These are phyloP conservation scores for Bugula neritina DNA, from an alignment of 2,888 invertebrate species.

Conservation along the genomic window DNA sequence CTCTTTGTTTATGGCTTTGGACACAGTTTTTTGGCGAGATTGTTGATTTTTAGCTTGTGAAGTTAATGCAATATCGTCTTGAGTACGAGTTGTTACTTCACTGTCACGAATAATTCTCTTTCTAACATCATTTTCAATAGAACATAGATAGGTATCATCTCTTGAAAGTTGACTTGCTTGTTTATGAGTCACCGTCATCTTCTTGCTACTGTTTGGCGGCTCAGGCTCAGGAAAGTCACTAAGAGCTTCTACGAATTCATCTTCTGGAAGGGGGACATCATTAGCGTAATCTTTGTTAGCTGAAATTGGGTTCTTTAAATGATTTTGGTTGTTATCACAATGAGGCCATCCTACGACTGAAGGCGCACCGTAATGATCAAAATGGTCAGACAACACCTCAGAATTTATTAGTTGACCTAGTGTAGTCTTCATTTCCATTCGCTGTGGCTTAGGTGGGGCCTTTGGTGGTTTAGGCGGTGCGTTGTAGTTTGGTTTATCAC, in stretches of 20 bases:
- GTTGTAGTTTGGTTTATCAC: not conserved
- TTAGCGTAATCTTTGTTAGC: not conserved
- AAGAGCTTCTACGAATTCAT: constrained; percentile 23
- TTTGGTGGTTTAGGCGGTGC: too few species aligned
- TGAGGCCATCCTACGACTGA: not conserved
- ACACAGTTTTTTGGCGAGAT: constrained; percentile 14
- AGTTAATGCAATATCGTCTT: constrained; percentile 13
- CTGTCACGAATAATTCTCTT: not conserved
- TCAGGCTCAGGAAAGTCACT: not conserved
- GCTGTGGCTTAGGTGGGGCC: constrained; percentile 16
- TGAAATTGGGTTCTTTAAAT: not conserved
- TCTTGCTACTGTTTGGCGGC: not conserved
- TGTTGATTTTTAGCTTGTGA: not conserved
- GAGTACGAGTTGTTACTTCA: not conserved
- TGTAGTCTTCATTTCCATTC: constrained; percentile 15
- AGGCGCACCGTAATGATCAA: constrained; percentile 49
- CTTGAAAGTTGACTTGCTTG: constrained; percentile 8
- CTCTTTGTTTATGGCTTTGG: constrained; percentile 7
- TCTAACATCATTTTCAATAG: constrained; percentile 13
- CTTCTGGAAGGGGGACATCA: not conserved
- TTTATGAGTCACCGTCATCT: not conserved
- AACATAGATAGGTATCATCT: constrained; percentile 19
- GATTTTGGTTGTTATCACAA: not conserved
- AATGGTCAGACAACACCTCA: constrained; percentile 50
- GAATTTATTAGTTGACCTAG: constrained; percentile 42